Percentiles rank a stretch among this genome's conserved stretches.
Evolutionary conservation across 92 coral and sea anemone genomes (phyloP).

Genomic region (Palythoa grandis): DNA sequence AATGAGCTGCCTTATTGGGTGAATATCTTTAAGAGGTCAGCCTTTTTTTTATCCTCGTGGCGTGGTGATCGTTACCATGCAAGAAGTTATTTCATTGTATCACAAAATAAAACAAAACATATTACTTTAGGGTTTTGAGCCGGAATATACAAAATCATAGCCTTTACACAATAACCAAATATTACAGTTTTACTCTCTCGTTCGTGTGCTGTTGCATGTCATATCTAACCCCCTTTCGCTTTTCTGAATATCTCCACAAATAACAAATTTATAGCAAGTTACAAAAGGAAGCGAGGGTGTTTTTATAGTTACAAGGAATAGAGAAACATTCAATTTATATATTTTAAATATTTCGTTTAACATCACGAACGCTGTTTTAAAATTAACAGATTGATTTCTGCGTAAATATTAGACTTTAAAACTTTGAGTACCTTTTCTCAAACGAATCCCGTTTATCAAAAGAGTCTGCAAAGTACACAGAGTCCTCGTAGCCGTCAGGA

Average conservation of each 20-base stretch:
- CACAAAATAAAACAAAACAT: too few species aligned
- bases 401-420: not conserved
- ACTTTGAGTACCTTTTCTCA: constrained; percentile 63
- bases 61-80: not conserved
- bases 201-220: too few species aligned
- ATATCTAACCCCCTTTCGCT: too few species aligned
- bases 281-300: not conserved
- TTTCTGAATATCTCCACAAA: too few species aligned
- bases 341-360: not conserved
- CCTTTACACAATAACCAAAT: too few species aligned
- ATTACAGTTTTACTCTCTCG: too few species aligned
- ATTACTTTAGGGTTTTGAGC: too few species aligned
- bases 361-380: not conserved
- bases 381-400: not conserved
- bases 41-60: not conserved
- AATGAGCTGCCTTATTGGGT: not conserved
- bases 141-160: too few species aligned
- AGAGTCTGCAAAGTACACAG: constrained; percentile 81
- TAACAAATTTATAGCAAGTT: too few species aligned
- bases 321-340: not conserved
- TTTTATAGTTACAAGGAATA: not conserved
- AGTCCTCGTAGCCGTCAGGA: constrained; percentile 71
- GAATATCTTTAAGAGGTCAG: not conserved
- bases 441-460: constrained; percentile 69
- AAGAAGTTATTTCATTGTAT: not conserved